Evolutionary conservation across 2,113 vertebrate genomes (phyloP).

Genomic region (Bubalus kerabau): DNA sequence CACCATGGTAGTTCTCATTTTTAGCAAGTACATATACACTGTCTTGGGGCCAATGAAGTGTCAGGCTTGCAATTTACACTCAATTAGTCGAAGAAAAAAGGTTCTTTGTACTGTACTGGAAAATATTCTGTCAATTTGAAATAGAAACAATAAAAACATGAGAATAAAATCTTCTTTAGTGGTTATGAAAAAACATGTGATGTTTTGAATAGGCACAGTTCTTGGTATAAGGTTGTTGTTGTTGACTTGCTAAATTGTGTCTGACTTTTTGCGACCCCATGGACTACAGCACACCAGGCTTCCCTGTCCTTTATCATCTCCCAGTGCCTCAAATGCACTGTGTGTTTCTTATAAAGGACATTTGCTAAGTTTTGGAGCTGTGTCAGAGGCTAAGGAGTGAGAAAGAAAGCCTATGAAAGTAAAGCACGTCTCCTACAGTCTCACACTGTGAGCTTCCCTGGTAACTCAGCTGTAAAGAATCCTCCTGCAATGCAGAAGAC

Average conservation of each 20-base stretch:
- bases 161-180: not conserved
- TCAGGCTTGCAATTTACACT: not conserved
- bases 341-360: not conserved
- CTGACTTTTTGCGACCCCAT: not conserved
- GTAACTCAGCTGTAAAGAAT: not conserved
- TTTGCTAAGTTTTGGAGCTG: not conserved
- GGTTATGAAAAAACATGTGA: not conserved
- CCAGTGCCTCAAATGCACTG: not conserved
- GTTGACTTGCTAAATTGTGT: not conserved
- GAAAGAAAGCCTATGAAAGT: not conserved
- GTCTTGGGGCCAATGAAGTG: not conserved
- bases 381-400: not conserved
- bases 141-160: not conserved
- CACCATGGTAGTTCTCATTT: not conserved
- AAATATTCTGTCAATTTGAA: not conserved
- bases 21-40: not conserved
- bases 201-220: not conserved
- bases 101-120: not conserved
- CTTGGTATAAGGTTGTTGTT: not conserved
- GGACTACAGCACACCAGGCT: not conserved
- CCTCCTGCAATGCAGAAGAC: not conserved
- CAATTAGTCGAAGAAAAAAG: not conserved
- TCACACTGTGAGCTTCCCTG: not conserved
- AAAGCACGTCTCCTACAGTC: not conserved
- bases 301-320: not conserved